A percentile compares a stretch with the other conserved stretches of the same genome.
phyloP scores from a whole-genome alignment of 2,888 invertebrate genomes.

The Heliconius ethilla region DNA sequence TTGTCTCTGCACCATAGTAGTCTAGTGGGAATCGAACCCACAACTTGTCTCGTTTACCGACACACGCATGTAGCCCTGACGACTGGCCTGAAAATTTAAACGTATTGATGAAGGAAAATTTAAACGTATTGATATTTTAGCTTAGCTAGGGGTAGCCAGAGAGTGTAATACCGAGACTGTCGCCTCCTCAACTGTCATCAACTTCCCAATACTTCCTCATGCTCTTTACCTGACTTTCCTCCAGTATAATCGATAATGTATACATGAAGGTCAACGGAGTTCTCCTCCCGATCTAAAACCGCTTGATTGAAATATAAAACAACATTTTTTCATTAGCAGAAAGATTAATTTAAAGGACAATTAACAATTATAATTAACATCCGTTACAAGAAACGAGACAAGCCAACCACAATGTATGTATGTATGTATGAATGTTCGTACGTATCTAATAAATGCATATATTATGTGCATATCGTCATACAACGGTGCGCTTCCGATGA shows the following conservation, averaged over 20 bases:
- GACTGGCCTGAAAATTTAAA: too few relatives aligned
- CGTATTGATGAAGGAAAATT: too few relatives aligned
- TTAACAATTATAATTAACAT: slow-evolving; percentile 12
- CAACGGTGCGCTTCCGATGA: slow-evolving; percentile 3
- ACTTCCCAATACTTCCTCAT: not conserved
- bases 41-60: not conserved
- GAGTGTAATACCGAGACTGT: not conserved
- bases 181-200: not conserved
- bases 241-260: not conserved
- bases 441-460: slow-evolving; percentile 20
- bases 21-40: not conserved
- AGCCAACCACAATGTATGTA: not conserved
- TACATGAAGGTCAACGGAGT: not conserved
- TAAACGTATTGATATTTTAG: too few relatives aligned
- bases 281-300: not conserved
- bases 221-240: not conserved
- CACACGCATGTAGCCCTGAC: too few relatives aligned
- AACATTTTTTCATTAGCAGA: not conserved
- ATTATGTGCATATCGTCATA: slow-evolving; percentile 7
- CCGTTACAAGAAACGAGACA: slow-evolving; percentile 5
- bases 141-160: not conserved
- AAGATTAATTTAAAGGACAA: not conserved
- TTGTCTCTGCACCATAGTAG: not conserved
- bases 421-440: not conserved
- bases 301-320: not conserved